These are phyloP conservation scores for Hypena proboscidalis DNA, from an alignment of 2,888 invertebrate genomes.

Conservation along the genomic window DNA sequence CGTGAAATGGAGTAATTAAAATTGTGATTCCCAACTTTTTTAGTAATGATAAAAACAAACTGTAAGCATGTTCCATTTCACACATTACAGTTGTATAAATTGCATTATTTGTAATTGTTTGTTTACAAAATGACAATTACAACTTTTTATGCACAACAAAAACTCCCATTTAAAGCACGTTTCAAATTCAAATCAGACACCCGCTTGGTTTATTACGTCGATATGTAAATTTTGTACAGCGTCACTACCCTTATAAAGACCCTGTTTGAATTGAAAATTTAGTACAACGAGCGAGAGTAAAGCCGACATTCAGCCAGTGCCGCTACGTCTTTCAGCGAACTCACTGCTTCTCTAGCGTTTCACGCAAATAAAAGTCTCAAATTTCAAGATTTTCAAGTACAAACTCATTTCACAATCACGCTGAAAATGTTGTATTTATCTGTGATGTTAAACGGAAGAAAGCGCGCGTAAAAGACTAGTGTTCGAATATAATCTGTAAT, in stretches of 20 bases:
- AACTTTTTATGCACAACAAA: slow-evolving; percentile 45
- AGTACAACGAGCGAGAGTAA: slow-evolving; percentile 78
- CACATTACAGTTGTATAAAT: not conserved
- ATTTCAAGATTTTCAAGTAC: slow-evolving; percentile 17
- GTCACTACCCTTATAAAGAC: slow-evolving; percentile 85
- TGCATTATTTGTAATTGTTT: slow-evolving; percentile 8
- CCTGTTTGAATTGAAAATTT: slow-evolving; percentile 85
- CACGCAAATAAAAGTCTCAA: slow-evolving; percentile 43
- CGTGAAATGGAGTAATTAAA: no score
- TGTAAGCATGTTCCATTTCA: not conserved
- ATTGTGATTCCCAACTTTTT: no score
- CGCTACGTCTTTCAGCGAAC: slow-evolving; percentile 82
- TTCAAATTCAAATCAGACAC: slow-evolving; percentile 79
- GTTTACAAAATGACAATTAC: slow-evolving; percentile 27
- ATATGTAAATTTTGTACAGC: slow-evolving; percentile 84
- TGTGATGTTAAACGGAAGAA: slow-evolving; percentile 21
- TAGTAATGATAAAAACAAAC: not conserved
- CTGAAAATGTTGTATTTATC: slow-evolving; percentile 16
- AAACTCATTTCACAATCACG: slow-evolving; percentile 18
- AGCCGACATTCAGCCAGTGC: slow-evolving; percentile 76
- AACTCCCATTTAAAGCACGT: slow-evolving; percentile 61
- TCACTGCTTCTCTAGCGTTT: slow-evolving; percentile 67
- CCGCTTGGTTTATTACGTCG: slow-evolving; percentile 82
- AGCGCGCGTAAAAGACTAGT: slow-evolving; percentile 16
- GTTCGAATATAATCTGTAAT: slow-evolving; percentile 24